A percentile compares a stretch with the other conserved stretches of the same genome.
Conservation (phyloP, 2,113 vertebrate species). For the Mirza zaza region DNA sequence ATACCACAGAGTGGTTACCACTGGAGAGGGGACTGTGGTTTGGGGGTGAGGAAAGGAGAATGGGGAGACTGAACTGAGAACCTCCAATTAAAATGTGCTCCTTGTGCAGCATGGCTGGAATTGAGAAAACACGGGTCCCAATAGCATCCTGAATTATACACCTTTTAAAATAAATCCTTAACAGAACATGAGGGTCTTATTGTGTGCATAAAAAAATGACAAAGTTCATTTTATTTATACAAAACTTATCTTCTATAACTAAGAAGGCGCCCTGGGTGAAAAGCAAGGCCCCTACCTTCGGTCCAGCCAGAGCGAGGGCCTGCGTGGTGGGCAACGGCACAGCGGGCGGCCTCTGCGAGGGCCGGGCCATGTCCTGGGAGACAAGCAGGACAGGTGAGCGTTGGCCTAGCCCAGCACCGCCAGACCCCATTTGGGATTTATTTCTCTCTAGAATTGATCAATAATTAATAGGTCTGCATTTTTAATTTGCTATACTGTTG, state of each 20-base stretch:
- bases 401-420: background rate
- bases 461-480: background rate
- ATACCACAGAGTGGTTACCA: fast-evolving
- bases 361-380: slow-evolving; percentile 89
- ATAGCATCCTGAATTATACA: fast-evolving
- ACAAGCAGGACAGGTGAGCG: slow-evolving; percentile 14
- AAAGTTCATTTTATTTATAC: fast-evolving
- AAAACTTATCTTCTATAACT: background rate
- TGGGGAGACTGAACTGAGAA: fast-evolving
- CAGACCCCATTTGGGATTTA: background rate
- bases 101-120: fast-evolving
- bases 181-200: background rate
- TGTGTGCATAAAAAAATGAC: background rate
- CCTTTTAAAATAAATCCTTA: fast-evolving
- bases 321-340: slow-evolving; percentile 88
- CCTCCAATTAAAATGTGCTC: fast-evolving
- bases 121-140: background rate
- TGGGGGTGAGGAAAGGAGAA: background rate
- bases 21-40: fast-evolving
- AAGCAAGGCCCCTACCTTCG: slow-evolving; percentile 89
- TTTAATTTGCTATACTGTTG: slow-evolving; percentile 46
- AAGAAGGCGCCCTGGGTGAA: fast-evolving
- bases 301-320: slow-evolving; percentile 87
- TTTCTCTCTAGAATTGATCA: background rate
- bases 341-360: slow-evolving; percentile 82